Base-by-base conservation (phyloP, 2,888 invertebrate genomes). In the Bedellia somnulentella region DNA sequence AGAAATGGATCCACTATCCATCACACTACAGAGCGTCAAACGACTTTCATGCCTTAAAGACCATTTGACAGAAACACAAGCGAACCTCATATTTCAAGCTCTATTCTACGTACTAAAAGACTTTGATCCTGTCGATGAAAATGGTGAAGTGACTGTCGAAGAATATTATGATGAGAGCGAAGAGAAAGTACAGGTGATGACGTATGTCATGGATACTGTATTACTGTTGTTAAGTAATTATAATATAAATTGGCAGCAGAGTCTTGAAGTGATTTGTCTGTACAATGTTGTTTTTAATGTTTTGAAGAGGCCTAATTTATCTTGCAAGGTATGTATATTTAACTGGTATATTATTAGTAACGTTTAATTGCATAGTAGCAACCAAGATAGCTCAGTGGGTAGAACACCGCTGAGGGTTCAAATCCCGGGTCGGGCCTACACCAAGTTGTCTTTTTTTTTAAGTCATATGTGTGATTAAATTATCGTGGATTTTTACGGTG, bases 221-320 rank as follows among this genome's bases (percentile, higher is more conserved):
- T 68, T 81, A 13, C 70, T 78, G 1, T 61, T 88, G 24, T 82
- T 89, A 3, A 81, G 82, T 34, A 79, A 83, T 27, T 85, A 85
- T 41, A 80, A 84, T 36, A 82, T 89, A 9, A 84, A 84, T 17
- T 89, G 89, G 89, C 81, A 83, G 33, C 87, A 89, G 42, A 87
- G 86, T 33, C 73, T 89, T 2, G 89, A 90, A 64, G 83, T 87
- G 1, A 76, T 86, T 35, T 85, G 85, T 39, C 61, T 90, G 8
- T 68, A 71, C 33, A 55, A 50, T 18, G 45, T 67, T 27, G 64
- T 73, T 2, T 57, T 52, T 27, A 56, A 57, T 39, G 63, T 76
- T 29, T 44, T 77, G 29, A 55, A 58, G 34, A 56, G 59, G 25
- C 49, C 55, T 0, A 63, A 67, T 42, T 49, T 77, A 30, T 48